Evolutionary conservation across 2,113 vertebrate species (phyloP), one percentile per base, ranked within the genome.

Genomic region (Sorex araneus): DNA sequence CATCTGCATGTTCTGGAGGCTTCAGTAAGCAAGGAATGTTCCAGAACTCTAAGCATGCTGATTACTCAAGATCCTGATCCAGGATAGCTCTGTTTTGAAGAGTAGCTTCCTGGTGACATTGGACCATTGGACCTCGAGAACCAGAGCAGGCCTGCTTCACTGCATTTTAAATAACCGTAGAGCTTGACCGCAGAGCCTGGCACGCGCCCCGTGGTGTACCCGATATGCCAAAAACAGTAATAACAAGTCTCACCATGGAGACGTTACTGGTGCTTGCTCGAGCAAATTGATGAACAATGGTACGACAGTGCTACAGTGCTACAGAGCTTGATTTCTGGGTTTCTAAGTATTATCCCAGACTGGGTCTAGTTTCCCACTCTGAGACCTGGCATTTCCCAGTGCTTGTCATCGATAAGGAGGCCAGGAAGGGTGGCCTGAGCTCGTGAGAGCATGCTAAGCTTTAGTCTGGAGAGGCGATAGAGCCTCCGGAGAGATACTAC

Each of bases 21-120:
- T 67, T 90, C 71, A 84, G 43, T 32, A 84, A 76, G 70, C 60
- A 83, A 67, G 60, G 71, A 90, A 90, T 84, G 73, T 21, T 45
- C 28, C 45, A 76, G 27, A 90, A 21, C 70, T 27, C 43, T 83
- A 50, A 90, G 60, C 70, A 67, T 16, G 23, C 13, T 76, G 70
- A 67, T 25, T 40, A 43, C 34, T n/a, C 16, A 47, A 73, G 67
- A 81, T 50, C 27, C 21, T 67, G 60, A 76, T n/a, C 50, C 32
- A 76, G 60, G 71, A 83, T 67, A 75, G 40, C 27, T 45, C 54
- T 76, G 80, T 70, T 75, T 40, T 67, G 83, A 75, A 90, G 79
- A 84, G 79, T 57, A 67, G 60, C 60, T 90, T 84, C 79, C 79
- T 90, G 71, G 43, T 66, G 25, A 76, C 57, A 36, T 1, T 66